Evolutionary conservation across 2,797 vertebrate species (phyloP), one percentile per base, ranked within the genome.

Genomic region (Brachyrhaphis roseni): DNA sequence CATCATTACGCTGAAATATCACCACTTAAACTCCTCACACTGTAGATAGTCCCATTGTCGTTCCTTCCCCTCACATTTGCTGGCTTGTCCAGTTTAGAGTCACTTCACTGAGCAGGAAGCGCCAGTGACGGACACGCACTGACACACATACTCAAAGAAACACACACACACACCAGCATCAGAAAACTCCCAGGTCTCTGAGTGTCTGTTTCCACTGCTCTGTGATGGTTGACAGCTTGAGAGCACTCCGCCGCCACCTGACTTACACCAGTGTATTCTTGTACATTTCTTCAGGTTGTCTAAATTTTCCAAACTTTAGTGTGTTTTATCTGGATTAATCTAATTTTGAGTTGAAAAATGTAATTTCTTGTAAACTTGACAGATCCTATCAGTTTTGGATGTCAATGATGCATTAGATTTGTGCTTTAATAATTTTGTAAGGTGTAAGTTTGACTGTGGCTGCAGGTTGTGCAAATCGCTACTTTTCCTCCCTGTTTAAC

Each of bases 221-320:
- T 97, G 97, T 96, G 93, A 97, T 81, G 98, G 98, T 98, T 98
- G 98, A 98, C 96, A 93, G 95, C 95, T 96, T 93, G 96, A 97
- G 97, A 96, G 95, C 94, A 95, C 95, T 79, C 93, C 94, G 94
- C 96, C 95, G 96, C 96, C 95, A 95, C 96, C 92, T 80, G 88
- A 90, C 88, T 89, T 90, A 82, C 83, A 92, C 89, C 84, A 28
- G 53, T 75, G 49, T 80, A 73, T 87, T 87, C 75, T 78, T 66
- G 31, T 79, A 46, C 82, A 81, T 77, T 77, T 47, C 45, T 45
- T 80, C 68, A 79, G 74, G 79, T 80, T 75, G 47, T 20, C 80
- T 85, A 81, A 12, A 86, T 85, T 81, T 84, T 85, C 78, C 86
- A 79, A 77, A 81, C 77, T 77, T 81, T 47, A 86, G 73, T 57